These are phyloP conservation scores for Fulica atra DNA, from an alignment of 2,113 vertebrate genomes.

Conservation along the genomic window DNA sequence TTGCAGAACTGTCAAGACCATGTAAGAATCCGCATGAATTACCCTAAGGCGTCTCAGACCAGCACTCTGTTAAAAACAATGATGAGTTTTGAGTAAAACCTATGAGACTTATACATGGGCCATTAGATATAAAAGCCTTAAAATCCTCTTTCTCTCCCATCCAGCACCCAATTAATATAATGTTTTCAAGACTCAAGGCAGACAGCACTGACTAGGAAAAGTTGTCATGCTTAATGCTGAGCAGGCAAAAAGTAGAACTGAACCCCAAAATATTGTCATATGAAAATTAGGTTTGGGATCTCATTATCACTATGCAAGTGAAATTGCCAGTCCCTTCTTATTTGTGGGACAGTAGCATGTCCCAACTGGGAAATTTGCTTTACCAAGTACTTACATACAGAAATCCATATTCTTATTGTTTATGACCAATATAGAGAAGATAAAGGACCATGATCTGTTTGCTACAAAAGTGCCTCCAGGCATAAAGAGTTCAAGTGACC, in stretches of 20 bases:
- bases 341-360: background rate
- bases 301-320: background rate
- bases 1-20: conserved; percentile 29
- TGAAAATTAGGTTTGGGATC: background rate
- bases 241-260: background rate
- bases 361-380: background rate
- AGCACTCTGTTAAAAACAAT: conserved; percentile 30
- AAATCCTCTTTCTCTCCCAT: background rate
- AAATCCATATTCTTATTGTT: background rate
- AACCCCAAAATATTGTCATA: background rate
- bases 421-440: background rate
- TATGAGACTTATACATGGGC: background rate
- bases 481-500: background rate
- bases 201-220: background rate
- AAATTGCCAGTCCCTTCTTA: background rate
- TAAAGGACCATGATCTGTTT: background rate
- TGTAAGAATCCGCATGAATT: conserved; percentile 44
- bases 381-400: background rate
- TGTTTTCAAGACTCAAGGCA: background rate
- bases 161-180: background rate
- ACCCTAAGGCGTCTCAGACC: conserved; percentile 36
- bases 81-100: conserved; percentile 30
- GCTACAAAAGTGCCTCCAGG: background rate
- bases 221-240: background rate
- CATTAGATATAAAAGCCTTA: background rate